Evolutionary conservation across 2,888 invertebrate genomes (phyloP).

Genomic region (Brenthis ino): DNA sequence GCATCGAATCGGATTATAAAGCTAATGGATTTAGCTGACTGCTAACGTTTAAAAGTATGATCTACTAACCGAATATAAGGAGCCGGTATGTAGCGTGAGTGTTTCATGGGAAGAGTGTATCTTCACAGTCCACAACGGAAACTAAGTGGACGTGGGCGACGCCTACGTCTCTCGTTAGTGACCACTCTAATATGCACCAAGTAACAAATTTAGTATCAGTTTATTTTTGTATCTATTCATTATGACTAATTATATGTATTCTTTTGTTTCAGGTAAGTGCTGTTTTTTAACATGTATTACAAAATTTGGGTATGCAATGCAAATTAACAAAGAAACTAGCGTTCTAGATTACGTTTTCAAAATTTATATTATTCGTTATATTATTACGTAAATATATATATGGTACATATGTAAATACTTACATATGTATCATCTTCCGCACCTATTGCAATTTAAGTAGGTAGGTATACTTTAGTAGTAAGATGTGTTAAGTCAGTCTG

Average conservation of each 20-base stretch:
- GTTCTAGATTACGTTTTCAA: background rate
- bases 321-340: background rate
- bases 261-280: conserved; percentile 60
- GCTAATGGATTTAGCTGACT: conserved; percentile 9
- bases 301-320: background rate
- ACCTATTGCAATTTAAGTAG: conserved; percentile 70
- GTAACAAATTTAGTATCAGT: conserved; percentile 66
- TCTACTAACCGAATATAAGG: conserved; percentile 17
- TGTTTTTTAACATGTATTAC: conserved; percentile 10
- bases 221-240: conserved; percentile 59
- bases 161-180: conserved; percentile 65
- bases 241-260: conserved; percentile 47
- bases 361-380: too few species aligned
- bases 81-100: conserved; percentile 16
- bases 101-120: conserved; percentile 55
- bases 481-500: conserved; percentile 69
- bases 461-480: conserved; percentile 62
- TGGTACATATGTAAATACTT: background rate
- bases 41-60: conserved; percentile 8
- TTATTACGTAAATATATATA: too few species aligned
- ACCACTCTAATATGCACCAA: conserved; percentile 59
- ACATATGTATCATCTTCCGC: conserved; percentile 35
- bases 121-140: conserved; percentile 63
- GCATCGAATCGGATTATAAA: conserved; percentile 16
- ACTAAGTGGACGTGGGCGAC: conserved; percentile 71